Evolutionary conservation across 2,888 invertebrate species (phyloP).

Genomic region (Sesamia inferens): DNA sequence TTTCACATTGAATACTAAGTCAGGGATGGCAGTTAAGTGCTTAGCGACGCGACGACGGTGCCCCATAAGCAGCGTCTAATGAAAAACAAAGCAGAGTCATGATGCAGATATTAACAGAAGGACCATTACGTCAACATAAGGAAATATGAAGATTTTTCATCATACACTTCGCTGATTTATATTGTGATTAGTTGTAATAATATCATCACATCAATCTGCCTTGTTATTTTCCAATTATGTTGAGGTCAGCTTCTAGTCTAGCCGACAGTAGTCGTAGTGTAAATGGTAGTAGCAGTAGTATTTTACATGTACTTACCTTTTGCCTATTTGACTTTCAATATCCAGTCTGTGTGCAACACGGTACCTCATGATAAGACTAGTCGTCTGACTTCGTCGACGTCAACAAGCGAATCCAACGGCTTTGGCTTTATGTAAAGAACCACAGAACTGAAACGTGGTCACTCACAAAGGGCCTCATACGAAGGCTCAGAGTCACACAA

Average conservation of each 20-base stretch:
- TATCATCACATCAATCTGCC: background rate
- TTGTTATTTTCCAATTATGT: background rate
- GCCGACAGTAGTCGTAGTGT: no score
- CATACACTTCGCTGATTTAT: background rate
- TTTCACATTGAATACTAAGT: conserved; percentile 69
- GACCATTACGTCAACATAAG: background rate
- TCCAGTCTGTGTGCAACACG: background rate
- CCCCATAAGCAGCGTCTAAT: conserved; percentile 79
- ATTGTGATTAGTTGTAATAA: background rate
- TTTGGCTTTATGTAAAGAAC: background rate
- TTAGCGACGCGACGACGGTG: conserved; percentile 65
- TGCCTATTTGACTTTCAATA: background rate
- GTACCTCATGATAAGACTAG: background rate
- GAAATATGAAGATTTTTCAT: background rate
- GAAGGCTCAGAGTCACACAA: no score
- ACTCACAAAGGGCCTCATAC: no score
- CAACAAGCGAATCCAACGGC: background rate
- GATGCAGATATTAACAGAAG: conserved; percentile 35
- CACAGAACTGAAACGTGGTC: no score
- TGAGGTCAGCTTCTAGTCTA: background rate
- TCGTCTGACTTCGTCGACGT: background rate
- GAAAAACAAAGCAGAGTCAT: conserved; percentile 80
- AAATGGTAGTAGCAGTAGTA: background rate
- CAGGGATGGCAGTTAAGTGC: conserved; percentile 69
- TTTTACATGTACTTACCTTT: background rate